A percentile compares a stretch with the other conserved stretches of the same genome.
Evolutionary conservation across 2,888 invertebrate species (phyloP).

Genomic region (Rhamnusium bicolor): DNA sequence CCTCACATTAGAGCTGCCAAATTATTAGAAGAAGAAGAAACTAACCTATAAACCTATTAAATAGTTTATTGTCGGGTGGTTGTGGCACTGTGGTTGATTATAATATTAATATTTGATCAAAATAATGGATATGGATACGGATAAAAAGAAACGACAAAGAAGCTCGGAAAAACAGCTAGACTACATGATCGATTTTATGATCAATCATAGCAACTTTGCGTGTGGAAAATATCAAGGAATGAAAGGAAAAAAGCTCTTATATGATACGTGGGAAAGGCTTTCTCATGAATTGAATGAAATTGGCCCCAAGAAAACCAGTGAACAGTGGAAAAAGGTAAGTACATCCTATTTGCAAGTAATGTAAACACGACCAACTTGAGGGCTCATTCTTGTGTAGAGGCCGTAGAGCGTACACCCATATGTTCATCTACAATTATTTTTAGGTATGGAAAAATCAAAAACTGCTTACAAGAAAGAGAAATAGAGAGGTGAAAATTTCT

Average conservation of each 20-base stretch:
- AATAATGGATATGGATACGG: neutral
- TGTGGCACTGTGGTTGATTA: no score
- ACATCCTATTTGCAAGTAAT: neutral
- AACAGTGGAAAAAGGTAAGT: neutral
- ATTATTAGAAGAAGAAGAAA: neutral
- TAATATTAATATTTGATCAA: no score
- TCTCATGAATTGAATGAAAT: no score
- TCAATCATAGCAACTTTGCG: neutral
- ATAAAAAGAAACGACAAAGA: neutral
- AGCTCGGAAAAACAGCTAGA: neutral
- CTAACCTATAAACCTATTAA: neutral
- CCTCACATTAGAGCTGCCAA: neutral
- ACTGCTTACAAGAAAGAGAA: neutral
- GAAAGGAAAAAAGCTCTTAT: neutral
- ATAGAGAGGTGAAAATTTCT: neutral
- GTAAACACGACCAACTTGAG: no score
- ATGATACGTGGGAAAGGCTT: no score
- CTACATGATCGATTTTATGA: neutral
- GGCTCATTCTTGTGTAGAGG: neutral
- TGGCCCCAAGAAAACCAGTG: no score
- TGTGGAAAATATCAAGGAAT: neutral
- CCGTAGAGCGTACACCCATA: neutral
- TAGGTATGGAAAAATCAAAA: slow-evolving; percentile 7
- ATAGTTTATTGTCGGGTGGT: neutral
- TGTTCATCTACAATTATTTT: neutral